Conservation (phyloP, 2,113 vertebrate genomes). For the Zootoca vivipara region DNA sequence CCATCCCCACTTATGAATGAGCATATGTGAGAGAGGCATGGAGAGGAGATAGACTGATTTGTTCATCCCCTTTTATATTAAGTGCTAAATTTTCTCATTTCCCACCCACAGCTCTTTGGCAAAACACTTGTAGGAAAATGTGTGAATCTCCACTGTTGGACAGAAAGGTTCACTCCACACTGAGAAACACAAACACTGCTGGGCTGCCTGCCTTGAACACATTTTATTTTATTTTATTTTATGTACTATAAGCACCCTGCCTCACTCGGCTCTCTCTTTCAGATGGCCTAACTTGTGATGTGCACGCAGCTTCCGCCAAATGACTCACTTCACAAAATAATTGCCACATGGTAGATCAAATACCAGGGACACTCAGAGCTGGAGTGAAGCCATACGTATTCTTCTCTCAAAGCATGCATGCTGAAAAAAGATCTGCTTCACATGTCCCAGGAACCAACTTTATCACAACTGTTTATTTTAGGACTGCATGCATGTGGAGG, state of each 20-base stretch:
- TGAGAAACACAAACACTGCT: neutral
- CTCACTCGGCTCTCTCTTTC: neutral
- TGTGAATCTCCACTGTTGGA: neutral
- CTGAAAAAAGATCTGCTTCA: no score
- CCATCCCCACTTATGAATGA: no score
- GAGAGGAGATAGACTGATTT: neutral
- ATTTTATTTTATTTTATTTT: neutral
- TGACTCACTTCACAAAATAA: neutral
- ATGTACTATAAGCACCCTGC: neutral
- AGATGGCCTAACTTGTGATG: neutral
- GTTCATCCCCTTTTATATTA: accelerated
- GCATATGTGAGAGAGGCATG: no score
- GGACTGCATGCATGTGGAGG: no score
- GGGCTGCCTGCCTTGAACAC: neutral
- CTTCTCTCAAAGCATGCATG: no score
- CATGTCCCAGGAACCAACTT: no score
- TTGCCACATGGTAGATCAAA: no score
- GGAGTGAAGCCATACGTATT: no score
- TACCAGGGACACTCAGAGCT: no score
- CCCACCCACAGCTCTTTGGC: no score
- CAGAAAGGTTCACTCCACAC: neutral
- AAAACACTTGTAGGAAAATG: neutral
- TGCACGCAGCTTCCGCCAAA: neutral
- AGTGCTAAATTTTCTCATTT: neutral
- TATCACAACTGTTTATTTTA: no score